A percentile compares a stretch with the other conserved stretches of the same genome.
Conservation (phyloP, 1,140 invertebrate species). For the Diachasma alloeum region DNA sequence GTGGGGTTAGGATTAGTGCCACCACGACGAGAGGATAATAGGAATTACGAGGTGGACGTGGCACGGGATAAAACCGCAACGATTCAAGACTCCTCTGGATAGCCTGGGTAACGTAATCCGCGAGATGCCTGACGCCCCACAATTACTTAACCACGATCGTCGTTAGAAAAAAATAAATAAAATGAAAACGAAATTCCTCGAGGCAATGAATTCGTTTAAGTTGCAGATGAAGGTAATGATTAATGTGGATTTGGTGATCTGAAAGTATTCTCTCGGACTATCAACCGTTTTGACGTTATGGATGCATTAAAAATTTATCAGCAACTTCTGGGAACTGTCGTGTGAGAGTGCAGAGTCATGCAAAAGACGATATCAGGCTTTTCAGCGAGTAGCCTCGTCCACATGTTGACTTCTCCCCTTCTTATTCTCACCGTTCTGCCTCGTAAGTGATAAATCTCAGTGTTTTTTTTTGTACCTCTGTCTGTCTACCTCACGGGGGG, state of each 20-base stretch:
- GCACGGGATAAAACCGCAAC: background rate
- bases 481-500: background rate
- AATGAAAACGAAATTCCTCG: background rate
- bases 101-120: background rate
- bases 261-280: no score
- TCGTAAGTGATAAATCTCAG: background rate
- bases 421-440: background rate
- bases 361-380: background rate
- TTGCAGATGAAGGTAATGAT: no score
- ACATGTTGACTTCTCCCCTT: background rate
- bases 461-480: background rate
- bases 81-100: background rate
- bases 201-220: no score
- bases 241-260: no score
- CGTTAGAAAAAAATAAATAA: background rate
- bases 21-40: background rate
- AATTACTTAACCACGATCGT: background rate
- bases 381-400: background rate
- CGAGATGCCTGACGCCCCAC: background rate
- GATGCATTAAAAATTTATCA: slow-evolving; percentile 1
- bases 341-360: background rate
- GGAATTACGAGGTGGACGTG: background rate
- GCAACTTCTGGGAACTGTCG: background rate
- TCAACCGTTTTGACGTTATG: background rate
- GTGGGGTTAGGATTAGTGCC: background rate